phyloP scores from a whole-genome alignment of 2,113 vertebrate genomes.

The Mobula birostris region DNA sequence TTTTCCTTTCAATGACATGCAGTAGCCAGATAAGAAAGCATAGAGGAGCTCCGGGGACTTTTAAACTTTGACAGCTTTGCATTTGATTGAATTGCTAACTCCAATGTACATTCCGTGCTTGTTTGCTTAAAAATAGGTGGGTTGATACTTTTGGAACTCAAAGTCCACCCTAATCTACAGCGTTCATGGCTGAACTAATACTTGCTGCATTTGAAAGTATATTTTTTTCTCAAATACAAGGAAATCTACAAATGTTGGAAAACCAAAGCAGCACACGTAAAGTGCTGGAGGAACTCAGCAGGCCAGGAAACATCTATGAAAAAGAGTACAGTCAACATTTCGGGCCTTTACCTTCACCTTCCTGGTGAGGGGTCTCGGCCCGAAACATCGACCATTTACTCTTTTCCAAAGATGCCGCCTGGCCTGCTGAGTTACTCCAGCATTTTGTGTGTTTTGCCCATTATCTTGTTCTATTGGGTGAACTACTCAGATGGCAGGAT shows the following conservation, averaged over 20 bases:
- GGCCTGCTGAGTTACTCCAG: too few relatives aligned
- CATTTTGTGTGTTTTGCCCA: too few relatives aligned
- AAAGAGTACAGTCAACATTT: too few relatives aligned
- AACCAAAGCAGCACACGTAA: too few relatives aligned
- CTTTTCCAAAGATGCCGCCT: too few relatives aligned
- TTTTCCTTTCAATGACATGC: neutral
- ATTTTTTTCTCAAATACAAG: too few relatives aligned
- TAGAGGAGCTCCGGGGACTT: neutral
- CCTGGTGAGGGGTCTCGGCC: too few relatives aligned
- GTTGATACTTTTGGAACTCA: neutral
- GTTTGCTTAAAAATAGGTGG: neutral
- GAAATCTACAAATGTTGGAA: too few relatives aligned
- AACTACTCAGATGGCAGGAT: neutral
- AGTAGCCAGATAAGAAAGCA: neutral
- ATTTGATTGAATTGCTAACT: neutral
- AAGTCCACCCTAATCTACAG: neutral
- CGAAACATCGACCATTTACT: too few relatives aligned
- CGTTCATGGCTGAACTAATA: neutral
- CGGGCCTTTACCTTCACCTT: too few relatives aligned
- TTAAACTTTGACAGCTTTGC: slow-evolving; percentile 27
- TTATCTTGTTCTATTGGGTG: neutral
- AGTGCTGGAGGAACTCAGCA: too few relatives aligned
- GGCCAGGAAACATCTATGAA: too few relatives aligned
- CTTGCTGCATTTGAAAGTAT: slow-evolving; percentile 5
- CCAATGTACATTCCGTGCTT: slow-evolving; percentile 3